Evolutionary conservation across 2,113 vertebrate species (phyloP).

Genomic region (Rhinolophus ferrumequinum): DNA sequence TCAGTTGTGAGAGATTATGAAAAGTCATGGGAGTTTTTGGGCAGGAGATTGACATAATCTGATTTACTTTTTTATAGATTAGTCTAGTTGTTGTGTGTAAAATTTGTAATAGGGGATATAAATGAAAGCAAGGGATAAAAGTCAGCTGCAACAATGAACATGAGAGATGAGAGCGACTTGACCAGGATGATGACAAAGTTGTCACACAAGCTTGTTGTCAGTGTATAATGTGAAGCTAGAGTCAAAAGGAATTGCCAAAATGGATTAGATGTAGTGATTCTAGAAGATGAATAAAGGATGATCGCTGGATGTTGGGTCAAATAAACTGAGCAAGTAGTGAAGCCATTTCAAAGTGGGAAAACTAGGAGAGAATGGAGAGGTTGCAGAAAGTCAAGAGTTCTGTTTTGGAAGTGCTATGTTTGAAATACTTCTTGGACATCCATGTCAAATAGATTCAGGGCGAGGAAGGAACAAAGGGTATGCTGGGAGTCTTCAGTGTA

Average conservation of each 20-base stretch:
- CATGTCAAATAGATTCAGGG: background rate
- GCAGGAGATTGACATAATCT: background rate
- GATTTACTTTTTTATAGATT: background rate
- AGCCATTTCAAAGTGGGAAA: background rate
- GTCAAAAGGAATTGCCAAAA: background rate
- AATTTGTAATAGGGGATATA: background rate
- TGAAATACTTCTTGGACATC: background rate
- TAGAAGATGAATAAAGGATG: background rate
- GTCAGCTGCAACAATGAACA: fast-evolving
- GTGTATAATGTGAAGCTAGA: background rate
- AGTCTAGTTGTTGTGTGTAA: background rate
- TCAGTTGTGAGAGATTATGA: background rate
- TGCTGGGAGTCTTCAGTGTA: background rate
- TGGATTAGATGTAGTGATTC: background rate
- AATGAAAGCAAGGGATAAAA: background rate
- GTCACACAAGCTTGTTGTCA: background rate
- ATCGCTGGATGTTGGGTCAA: background rate
- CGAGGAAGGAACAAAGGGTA: background rate
- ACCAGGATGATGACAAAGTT: background rate
- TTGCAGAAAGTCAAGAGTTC: background rate
- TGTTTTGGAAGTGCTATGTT: background rate
- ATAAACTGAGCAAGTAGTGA: background rate
- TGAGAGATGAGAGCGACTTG: background rate
- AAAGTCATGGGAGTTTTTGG: background rate
- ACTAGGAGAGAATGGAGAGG: background rate